Conservation (phyloP, 1,140 invertebrate species). For the Oscheius sp. region DNA sequence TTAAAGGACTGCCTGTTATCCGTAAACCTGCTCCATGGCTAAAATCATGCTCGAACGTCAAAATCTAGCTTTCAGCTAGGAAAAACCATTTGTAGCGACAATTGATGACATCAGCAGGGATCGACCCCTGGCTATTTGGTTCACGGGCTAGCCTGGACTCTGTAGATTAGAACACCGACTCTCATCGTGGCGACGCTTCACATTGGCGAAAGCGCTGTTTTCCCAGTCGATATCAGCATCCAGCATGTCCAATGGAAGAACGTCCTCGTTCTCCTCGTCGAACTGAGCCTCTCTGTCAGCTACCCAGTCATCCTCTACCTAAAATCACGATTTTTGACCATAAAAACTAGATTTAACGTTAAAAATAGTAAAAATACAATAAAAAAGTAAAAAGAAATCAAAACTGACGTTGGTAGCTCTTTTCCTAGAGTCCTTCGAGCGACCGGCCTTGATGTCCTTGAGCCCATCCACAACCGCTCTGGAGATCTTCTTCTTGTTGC, state of each 20-base stretch:
- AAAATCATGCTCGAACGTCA: too few relatives aligned
- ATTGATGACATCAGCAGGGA: too few relatives aligned
- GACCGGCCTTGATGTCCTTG: constrained; percentile 18
- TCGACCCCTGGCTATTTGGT: too few relatives aligned
- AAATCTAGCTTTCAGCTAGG: too few relatives aligned
- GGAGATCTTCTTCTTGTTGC: constrained; percentile 14
- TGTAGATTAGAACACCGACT: too few relatives aligned
- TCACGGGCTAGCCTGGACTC: too few relatives aligned
- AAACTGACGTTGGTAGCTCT: constrained; percentile 26
- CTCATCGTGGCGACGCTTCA: constrained; percentile 45
- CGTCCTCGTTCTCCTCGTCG: constrained; percentile 39
- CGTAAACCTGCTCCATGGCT: too few relatives aligned
- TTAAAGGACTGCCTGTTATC: too few relatives aligned
- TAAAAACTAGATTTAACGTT: neutral
- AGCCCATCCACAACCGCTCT: constrained; percentile 18
- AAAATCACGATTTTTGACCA: neutral
- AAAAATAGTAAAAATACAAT: neutral
- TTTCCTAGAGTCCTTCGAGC: constrained; percentile 17
- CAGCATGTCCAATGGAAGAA: constrained; percentile 45
- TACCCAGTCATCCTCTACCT: constrained; percentile 45
- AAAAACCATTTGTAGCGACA: too few relatives aligned
- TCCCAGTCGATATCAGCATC: constrained; percentile 53
- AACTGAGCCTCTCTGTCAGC: constrained; percentile 25
- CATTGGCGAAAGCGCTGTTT: constrained; percentile 55
- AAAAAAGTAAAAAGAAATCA: neutral